A percentile compares a stretch with the other conserved stretches of the same genome.
Conservation (phyloP, 2,888 invertebrate genomes). For the Rotaria socialis region DNA sequence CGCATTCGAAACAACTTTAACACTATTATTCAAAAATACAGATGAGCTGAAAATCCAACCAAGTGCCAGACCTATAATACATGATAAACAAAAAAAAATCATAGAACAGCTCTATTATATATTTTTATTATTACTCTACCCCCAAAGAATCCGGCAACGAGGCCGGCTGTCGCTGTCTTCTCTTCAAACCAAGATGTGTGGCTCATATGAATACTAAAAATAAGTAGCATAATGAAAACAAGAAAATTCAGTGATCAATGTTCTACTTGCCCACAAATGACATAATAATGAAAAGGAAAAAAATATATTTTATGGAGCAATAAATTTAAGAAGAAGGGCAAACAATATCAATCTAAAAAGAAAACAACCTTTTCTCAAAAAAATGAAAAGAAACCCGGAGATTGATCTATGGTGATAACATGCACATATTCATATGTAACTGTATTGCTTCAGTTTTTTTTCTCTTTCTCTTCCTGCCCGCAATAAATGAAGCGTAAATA, state of each 20-base stretch:
- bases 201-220: not conserved
- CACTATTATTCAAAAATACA: slow-evolving; percentile 19
- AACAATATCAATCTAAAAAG: not conserved
- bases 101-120: too few relatives aligned
- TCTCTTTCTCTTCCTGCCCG: not conserved
- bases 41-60: slow-evolving; percentile 35
- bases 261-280: not conserved
- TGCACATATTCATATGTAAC: not conserved
- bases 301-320: not conserved
- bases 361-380: not conserved
- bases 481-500: not conserved
- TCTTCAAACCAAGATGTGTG: not conserved
- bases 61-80: not conserved
- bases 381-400: not conserved
- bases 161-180: not conserved
- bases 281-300: not conserved
- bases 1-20: not conserved
- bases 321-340: not conserved
- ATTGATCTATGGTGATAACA: not conserved
- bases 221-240: not conserved
- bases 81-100: not conserved
- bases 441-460: not conserved
- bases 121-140: not conserved
- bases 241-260: not conserved
- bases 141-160: slow-evolving; percentile 13